Evolutionary conservation across 2,888 invertebrate genomes (phyloP).

Genomic region (Zeuzera pyrina): DNA sequence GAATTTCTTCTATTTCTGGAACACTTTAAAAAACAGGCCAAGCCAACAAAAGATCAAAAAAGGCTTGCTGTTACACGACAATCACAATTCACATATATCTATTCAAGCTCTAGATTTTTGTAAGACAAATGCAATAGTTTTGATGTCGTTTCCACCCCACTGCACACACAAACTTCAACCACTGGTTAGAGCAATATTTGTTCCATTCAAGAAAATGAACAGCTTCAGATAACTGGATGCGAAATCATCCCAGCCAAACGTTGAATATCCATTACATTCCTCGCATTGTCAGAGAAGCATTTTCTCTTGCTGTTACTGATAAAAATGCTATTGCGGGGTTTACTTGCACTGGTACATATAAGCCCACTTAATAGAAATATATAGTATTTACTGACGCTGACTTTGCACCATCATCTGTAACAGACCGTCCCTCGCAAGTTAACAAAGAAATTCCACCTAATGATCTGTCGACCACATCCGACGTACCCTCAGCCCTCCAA

Average conservation of each 20-base stretch:
- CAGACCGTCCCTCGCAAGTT: slow-evolving; percentile 6
- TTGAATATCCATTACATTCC: slow-evolving; percentile 12
- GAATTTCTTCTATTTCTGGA: slow-evolving; percentile 12
- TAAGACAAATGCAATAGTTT: slow-evolving; percentile 1
- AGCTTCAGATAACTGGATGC: slow-evolving; percentile 2
- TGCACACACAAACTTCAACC: slow-evolving; percentile 15
- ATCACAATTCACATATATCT: slow-evolving; percentile 1
- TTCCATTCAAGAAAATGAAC: slow-evolving; percentile 1
- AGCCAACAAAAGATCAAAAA: slow-evolving; percentile 5
- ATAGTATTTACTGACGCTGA: slow-evolving; percentile 6
- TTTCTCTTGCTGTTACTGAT: slow-evolving; percentile 7
- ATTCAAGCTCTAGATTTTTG: slow-evolving; percentile 1
- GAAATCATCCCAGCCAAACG: slow-evolving; percentile 2
- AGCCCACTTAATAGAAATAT: slow-evolving; percentile 7
- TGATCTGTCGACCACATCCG: slow-evolving; percentile 4
- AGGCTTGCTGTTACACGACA: slow-evolving; percentile 1
- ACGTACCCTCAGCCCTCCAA: slow-evolving; percentile 2
- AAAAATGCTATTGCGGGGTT: slow-evolving; percentile 4
- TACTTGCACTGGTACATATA: slow-evolving; percentile 5
- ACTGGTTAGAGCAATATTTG: slow-evolving; percentile 10
- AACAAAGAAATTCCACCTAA: slow-evolving; percentile 5
- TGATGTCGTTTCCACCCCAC: slow-evolving; percentile 9
- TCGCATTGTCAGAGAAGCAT: slow-evolving; percentile 8
- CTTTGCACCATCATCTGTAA: slow-evolving; percentile 6
- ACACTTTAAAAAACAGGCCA: slow-evolving; percentile 10